Conservation (phyloP, 1,140 invertebrate genomes). For the Melitaea cinxia region DNA sequence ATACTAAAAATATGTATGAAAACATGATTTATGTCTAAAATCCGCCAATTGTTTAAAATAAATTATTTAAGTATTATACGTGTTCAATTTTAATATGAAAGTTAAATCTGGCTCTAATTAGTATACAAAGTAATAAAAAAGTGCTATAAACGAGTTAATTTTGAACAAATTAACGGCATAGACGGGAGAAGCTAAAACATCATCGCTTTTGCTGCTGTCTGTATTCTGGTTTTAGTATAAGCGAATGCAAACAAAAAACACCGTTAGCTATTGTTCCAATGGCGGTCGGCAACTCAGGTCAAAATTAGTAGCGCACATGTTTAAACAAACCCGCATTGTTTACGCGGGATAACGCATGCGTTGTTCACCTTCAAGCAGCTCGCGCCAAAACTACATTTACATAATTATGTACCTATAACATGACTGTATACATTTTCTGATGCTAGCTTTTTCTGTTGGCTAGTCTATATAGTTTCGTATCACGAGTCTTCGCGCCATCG, state of each 20-base stretch:
- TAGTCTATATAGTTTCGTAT: conserved; percentile 18
- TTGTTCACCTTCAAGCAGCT: conserved; percentile 25
- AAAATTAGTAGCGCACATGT: conserved; percentile 80
- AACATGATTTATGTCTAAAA: too few species aligned
- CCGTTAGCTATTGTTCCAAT: conserved; percentile 77
- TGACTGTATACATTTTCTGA: too few species aligned
- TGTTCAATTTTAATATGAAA: too few species aligned
- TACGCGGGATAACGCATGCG: conserved; percentile 50
- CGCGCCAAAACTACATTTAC: conserved; percentile 42
- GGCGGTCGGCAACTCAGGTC: conserved; percentile 60
- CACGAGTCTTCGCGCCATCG: conserved; percentile 10
- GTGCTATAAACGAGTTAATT: neutral
- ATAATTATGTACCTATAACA: conserved; percentile 20
- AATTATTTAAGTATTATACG: too few species aligned
- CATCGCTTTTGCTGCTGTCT: conserved; percentile 20
- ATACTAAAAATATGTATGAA: too few species aligned
- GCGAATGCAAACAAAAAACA: conserved; percentile 63
- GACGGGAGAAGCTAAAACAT: conserved; percentile 7
- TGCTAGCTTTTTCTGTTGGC: conserved; percentile 28
- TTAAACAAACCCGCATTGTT: conserved; percentile 77
- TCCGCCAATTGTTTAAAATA: too few species aligned
- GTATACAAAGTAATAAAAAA: neutral
- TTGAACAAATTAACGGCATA: conserved; percentile 18
- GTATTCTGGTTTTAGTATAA: conserved; percentile 57
- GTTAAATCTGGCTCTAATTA: too few species aligned